Percentiles rank a stretch among this genome's conserved stretches.
phyloP scores from a whole-genome alignment of 2,888 invertebrate species.

The Xanthorhoe designata region DNA sequence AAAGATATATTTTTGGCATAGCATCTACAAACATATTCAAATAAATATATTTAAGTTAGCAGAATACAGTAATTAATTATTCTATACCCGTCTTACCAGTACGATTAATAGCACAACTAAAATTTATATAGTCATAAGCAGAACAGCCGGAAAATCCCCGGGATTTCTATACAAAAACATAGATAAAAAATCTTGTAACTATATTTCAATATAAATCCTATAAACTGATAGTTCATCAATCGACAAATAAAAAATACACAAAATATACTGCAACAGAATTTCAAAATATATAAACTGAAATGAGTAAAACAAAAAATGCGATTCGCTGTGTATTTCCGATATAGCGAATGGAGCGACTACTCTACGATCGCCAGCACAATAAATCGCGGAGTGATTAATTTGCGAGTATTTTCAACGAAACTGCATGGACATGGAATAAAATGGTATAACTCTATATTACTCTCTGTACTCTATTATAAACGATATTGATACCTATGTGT shows the following conservation, averaged over 20 bases:
- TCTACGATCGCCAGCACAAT: conserved; percentile 33
- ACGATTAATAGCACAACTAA: no score
- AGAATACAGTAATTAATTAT: no score
- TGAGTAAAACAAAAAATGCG: conserved; percentile 6
- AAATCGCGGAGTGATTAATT: conserved; percentile 36
- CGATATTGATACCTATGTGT: no score
- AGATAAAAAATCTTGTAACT: not conserved
- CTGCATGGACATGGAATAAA: conserved; percentile 24
- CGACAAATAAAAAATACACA: not conserved
- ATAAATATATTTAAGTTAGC: no score
- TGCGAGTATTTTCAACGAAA: conserved; percentile 34
- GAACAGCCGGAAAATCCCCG: no score
- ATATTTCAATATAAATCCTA: not conserved
- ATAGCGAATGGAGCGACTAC: conserved; percentile 29
- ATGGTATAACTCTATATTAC: not conserved
- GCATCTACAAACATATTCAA: no score
- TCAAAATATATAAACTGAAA: conserved; percentile 1
- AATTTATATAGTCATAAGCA: no score
- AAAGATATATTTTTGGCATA: no score
- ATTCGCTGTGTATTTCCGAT: conserved; percentile 32
- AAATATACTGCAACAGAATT: not conserved
- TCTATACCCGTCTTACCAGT: no score
- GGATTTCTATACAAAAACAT: no score
- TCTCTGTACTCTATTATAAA: no score
- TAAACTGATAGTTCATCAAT: not conserved